These are phyloP conservation scores for Amphiprion clarkii DNA, from an alignment of 2,797 vertebrate genomes.

Conservation along the genomic window DNA sequence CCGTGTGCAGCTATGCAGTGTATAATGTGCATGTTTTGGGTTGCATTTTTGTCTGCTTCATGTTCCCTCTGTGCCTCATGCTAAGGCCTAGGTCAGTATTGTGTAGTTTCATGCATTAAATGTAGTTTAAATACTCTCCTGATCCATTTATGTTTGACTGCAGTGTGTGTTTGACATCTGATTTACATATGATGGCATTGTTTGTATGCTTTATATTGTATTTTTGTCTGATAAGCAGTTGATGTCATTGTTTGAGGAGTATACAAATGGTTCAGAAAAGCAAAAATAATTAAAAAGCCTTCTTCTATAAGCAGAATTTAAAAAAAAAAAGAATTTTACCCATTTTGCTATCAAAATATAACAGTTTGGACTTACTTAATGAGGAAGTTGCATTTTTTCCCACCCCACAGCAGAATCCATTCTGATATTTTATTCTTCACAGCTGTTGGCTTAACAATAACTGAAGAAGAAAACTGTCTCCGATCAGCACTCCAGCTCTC, in stretches of 20 bases:
- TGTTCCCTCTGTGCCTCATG: neutral
- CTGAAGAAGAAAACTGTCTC: slow-evolving; percentile 1
- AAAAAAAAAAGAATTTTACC: too few species aligned
- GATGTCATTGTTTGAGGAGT: neutral
- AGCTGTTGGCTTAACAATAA: neutral
- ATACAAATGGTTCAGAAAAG: neutral
- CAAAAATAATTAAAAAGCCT: neutral
- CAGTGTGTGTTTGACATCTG: neutral
- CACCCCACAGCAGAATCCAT: neutral
- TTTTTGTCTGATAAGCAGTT: neutral
- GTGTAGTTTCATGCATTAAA: neutral
- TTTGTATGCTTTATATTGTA: neutral
- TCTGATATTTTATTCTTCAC: slow-evolving; percentile 1
- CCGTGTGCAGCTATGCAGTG: neutral
- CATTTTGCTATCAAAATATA: too few species aligned
- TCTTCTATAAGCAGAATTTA: neutral
- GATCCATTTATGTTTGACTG: neutral
- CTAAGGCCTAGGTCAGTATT: neutral
- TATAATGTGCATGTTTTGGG: neutral
- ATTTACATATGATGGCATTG: neutral
- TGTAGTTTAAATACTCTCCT: neutral
- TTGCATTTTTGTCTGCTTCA: neutral
- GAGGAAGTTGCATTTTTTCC: neutral
- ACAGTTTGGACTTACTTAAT: too few species aligned
- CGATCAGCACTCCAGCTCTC: slow-evolving; percentile 19